Base-by-base conservation (phyloP, 2,888 invertebrate species). In the Auanema freiburgensis region DNA sequence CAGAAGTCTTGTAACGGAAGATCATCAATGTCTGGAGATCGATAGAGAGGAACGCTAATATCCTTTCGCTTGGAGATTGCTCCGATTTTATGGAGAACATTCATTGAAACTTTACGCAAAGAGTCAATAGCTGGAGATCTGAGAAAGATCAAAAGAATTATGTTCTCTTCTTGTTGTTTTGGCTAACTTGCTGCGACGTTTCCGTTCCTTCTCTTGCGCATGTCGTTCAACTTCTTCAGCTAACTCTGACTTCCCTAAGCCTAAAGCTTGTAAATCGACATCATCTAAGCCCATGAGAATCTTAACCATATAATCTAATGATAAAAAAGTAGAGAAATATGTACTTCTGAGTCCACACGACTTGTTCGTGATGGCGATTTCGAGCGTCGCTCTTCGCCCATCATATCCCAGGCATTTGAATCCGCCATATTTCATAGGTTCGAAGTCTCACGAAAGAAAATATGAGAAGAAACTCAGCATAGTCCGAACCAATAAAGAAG, bases 51-150 rank as follows among this genome's bases (percentile, higher is more conserved):
- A 10, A 69, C 64, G 59, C 62, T 64, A 8, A 71, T 69, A 52
- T 74, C 78, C 56, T 67, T 67, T 55, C 70, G 73, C 54, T 71
- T 74, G 2, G 69, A 65, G 14, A 71, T 55, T 5, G 73, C 71
- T 50, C 79, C 76, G 25, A 79, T 70, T 50, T 73, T 76, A 57
- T 70, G 63, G 16, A 80, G 61, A 18, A 81, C 57, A 16, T 71
- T 67, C 49, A 72, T 60, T 10, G 76, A 71, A 12, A 78, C 68
- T 64, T 78, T 76, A 40, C 80, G 70, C 24, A 80, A 63, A 10
- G 77, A 78, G 33, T 80, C 80, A 2, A 81, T 61, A 1, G 81
- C 80, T 3, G 80, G 80, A 2, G 80, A 80, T 61, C 79, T 79
- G n/a, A 51, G 52, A 25, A 6, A 18, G 51, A 51, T 14, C 11